These are phyloP conservation scores for Chionoecetes opilio DNA, from an alignment of 1,140 invertebrate species.

Conservation along the genomic window DNA sequence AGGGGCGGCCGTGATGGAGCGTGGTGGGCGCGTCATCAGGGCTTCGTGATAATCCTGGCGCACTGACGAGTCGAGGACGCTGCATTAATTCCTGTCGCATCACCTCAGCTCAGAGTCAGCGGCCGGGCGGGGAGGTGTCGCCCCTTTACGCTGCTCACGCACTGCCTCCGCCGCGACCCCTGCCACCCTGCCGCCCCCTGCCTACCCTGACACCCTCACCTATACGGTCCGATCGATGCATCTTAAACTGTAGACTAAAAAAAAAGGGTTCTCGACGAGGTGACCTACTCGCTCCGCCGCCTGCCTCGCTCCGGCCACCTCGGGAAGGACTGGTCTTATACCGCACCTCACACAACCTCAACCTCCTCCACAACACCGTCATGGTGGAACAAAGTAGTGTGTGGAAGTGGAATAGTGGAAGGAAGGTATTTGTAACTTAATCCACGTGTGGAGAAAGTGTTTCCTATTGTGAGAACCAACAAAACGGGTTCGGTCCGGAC, in stretches of 20 bases:
- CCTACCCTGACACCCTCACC: background rate
- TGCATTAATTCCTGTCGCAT: slow-evolving; percentile 80
- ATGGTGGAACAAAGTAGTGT: background rate
- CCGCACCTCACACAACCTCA: background rate
- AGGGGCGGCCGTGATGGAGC: slow-evolving; percentile 71
- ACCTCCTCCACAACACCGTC: background rate
- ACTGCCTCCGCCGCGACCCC: slow-evolving; percentile 36
- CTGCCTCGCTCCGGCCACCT: background rate
- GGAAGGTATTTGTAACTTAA: background rate
- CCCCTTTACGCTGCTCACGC: background rate
- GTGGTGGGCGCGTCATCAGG: slow-evolving; percentile 73
- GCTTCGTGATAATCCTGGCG: slow-evolving; percentile 73
- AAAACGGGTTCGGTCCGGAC: background rate
- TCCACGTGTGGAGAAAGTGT: background rate
- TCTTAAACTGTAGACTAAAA: slow-evolving; percentile 13
- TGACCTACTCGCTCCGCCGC: background rate
- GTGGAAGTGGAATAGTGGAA: no score
- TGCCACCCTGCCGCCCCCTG: background rate
- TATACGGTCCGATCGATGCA: slow-evolving; percentile 9
- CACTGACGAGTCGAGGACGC: slow-evolving; percentile 76
- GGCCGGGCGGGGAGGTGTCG: slow-evolving; percentile 63
- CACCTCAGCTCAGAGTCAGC: slow-evolving; percentile 76
- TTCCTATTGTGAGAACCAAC: background rate
- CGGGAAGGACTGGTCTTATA: background rate
- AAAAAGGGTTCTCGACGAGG: slow-evolving; percentile 7